phyloP scores from a whole-genome alignment of 2,113 vertebrate genomes.

The Orcinus orca region DNA sequence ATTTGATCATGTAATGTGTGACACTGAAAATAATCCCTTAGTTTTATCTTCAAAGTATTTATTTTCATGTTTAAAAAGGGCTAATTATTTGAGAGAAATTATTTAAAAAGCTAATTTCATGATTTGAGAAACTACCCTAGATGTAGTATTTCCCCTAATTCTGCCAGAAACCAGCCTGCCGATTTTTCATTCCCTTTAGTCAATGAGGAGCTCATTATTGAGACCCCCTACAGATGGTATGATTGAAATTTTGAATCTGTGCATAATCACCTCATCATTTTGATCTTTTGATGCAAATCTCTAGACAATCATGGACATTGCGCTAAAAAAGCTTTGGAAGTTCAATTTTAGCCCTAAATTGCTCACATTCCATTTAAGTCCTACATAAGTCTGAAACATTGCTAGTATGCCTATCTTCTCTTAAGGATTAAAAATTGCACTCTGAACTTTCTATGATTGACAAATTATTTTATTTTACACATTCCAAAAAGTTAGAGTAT shows the following conservation, averaged over 20 bases:
- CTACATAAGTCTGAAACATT: background rate
- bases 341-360: conserved; percentile 24
- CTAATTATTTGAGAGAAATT: conserved; percentile 23
- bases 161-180: conserved; percentile 30
- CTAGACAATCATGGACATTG: conserved; percentile 40
- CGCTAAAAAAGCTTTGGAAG: background rate
- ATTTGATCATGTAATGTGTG: background rate
- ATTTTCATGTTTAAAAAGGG: conserved; percentile 24
- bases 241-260: conserved; percentile 68
- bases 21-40: background rate
- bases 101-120: conserved; percentile 37
- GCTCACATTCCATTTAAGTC: background rate
- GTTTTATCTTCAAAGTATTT: background rate
- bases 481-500: background rate
- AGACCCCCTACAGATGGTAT: conserved; percentile 62
- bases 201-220: conserved; percentile 55
- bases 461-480: background rate
- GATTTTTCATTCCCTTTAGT: conserved; percentile 39
- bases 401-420: background rate
- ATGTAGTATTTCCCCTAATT: conserved; percentile 36
- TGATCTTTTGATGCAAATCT: conserved; percentile 70
- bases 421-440: background rate
- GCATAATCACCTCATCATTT: conserved; percentile 71
- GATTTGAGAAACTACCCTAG: background rate
- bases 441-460: background rate